Base-by-base conservation (phyloP, 2,113 vertebrate genomes). In the Pimephales promelas region DNA sequence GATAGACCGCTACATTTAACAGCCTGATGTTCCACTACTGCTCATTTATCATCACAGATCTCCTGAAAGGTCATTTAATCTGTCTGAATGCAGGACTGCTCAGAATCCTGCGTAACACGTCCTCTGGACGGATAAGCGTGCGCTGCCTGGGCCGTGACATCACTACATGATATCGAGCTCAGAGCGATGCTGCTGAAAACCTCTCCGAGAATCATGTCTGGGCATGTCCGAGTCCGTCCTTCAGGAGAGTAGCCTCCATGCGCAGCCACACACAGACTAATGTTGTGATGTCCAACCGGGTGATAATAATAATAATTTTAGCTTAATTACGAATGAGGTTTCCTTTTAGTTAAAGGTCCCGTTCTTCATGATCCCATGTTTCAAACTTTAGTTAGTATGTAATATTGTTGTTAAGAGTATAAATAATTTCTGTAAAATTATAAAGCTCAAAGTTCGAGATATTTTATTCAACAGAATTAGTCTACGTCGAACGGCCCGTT, bases 141-240 rank as follows among this genome's bases (percentile, higher is more conserved):
- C 26, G 72, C 34, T 49, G 47, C 26, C 54, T 8, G 43, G 40
- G 54, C 54, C 7, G 54, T 47, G 54, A 81, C 40, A 56, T 79
- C 75, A 40, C 61, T n/a, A 77, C 59, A 13, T 31, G 16, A 68
- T 74, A 56, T 66, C 52, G 71, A 77, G 70, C 43, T 40, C 34
- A 1, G 56, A 84, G 70, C 22, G 45, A 62, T 72, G 24, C 68
- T 10, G 31, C 56, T 49, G 72, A 77, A 84, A 72, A 5, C 14
- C 45, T 78, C 64, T 56, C 61, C 16, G n/a, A 71, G 52, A 59
- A 79, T 59, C 49, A 49, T 85, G 86, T 85, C 86, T 85, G 83
- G 66, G 59, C 83, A 87, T 82, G 79, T 79, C 49, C 10, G 43
- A 10, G 22, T 45, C 28, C 20, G 22, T 49, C 22, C 22, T 36